Conservation (phyloP, 2,888 invertebrate species). For the Limnephilus lunatus region DNA sequence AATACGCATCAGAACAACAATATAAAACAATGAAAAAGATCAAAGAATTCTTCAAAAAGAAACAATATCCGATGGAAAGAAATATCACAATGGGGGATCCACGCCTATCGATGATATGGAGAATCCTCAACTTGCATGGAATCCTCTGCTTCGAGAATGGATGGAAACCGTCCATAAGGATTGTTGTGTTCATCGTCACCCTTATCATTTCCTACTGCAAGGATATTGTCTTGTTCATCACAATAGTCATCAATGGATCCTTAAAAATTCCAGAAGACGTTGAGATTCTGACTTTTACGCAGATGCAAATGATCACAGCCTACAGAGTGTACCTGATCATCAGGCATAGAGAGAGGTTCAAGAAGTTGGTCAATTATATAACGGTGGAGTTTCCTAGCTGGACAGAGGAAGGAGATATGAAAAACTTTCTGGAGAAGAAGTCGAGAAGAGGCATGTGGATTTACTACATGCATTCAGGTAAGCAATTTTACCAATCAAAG, state of each 20-base stretch:
- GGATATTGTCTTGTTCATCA: constrained; percentile 45
- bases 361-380: constrained; percentile 43
- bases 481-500: neutral
- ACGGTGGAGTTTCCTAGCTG: constrained; percentile 59
- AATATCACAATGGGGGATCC: constrained; percentile 27
- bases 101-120: constrained; percentile 49
- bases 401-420: constrained; percentile 45
- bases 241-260: constrained; percentile 38
- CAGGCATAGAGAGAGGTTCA: constrained; percentile 44
- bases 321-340: constrained; percentile 60
- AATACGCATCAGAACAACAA: neutral
- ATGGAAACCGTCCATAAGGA: constrained; percentile 51
- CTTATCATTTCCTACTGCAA: constrained; percentile 44
- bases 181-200: neutral
- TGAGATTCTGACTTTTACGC: constrained; percentile 58
- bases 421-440: constrained; percentile 32
- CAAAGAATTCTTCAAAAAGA: neutral
- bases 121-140: constrained; percentile 53
- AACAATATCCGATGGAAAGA: neutral
- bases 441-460: constrained; percentile 57
- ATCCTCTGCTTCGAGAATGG: constrained; percentile 51
- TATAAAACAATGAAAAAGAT: neutral
- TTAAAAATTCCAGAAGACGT: constrained; percentile 56
- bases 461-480: constrained; percentile 53
- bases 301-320: constrained; percentile 53